Evolutionary conservation across 2,888 invertebrate genomes (phyloP), one percentile per base, ranked within the genome.

Genomic region (Rhopalosiphum nymphaeae): DNA sequence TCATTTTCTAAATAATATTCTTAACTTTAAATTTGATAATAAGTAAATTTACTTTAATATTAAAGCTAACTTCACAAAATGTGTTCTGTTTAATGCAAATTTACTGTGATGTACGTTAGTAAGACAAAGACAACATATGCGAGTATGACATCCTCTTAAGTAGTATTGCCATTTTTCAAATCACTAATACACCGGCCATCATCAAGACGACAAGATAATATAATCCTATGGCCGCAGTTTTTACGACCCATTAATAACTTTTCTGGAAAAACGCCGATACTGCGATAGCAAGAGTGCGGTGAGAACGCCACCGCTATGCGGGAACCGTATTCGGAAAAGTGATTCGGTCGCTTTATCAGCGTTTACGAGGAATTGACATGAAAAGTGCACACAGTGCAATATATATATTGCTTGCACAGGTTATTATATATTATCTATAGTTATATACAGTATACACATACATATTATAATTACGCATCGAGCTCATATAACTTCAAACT

Each of bases 191-290:
- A 42, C 42, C 42, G 2, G 10, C 16, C 42, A 56, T 10, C 26
- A 21, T 84, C 84, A 42, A 57, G 44, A 21, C 57, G 87, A 87
- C 13, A 29, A 42, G 87, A 49, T 85, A 56, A 90, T 56, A 36
- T 85, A 89, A 93, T 93, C 84, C 44, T 10, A 88, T 57, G 29
- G 49, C 53, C 46, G n/a, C 36, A 44, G 49, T 94, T 94, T 91
- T 91, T 90, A 90, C 84, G 85, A 85, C 49, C 89, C 93, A 93
- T 93, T 93, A 93, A 85, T 93, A 93, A 90, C 57, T 36, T 42
- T 90, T 91, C n/a, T 67, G 85, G 90, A 86, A 94, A 91, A 94
- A 94, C 86, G 94, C 42, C 90, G 85, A 94, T 90, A 87, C 29
- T 42, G 61, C 36, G 87, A 61, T 92, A 49, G 26, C 5, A 11